Base-by-base conservation (phyloP, 2,113 vertebrate genomes). In the Indicator indicator region DNA sequence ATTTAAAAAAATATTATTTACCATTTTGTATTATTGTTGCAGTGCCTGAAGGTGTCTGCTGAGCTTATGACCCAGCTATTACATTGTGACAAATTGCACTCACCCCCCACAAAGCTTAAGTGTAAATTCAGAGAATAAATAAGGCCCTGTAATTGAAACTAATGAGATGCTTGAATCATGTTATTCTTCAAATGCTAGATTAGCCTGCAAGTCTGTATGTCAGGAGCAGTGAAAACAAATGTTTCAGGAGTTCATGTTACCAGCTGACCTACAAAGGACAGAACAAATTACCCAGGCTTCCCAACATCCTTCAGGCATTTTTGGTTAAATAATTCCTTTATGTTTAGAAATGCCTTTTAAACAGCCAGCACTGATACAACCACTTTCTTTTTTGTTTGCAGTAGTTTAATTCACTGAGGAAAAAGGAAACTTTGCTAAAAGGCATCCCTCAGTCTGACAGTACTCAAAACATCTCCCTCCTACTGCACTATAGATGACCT, bases 91-190 rank as follows among this genome's bases (percentile, higher is more conserved):
- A 77, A 85, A 89, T 30, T 52, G 68, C n/a, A 54, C 55, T 14
- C 44, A 24, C 8, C 15, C 15, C n/a, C 42, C 21, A 64, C 24
- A 40, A 40, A 91, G 74, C 84, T 90, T 64, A 75, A 84, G 50
- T 72, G 44, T 87, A 82, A 72, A 91, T 73, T 76, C 78, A 91
- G 82, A 83, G 87, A 89, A 89, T 79, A 94, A 95, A 33, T 82
- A 88, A 95, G 40, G 40, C 46, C 27, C 40, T 40, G 30, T 89
- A 89, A 94, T 67, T 93, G 60, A 85, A 93, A 88, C 75, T 91
- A 93, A 93, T 91, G 63, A 93, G 87, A 89, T 89, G 63, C 82
- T 91, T 89, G 69, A 62, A 90, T 78, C 58, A 64, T 40, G 63
- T 65, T 89, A 42, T 72, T 95, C 78, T 89, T 50, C 82, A 70